phyloP scores from a whole-genome alignment of 2,888 invertebrate species.

The Metellina segmentata region DNA sequence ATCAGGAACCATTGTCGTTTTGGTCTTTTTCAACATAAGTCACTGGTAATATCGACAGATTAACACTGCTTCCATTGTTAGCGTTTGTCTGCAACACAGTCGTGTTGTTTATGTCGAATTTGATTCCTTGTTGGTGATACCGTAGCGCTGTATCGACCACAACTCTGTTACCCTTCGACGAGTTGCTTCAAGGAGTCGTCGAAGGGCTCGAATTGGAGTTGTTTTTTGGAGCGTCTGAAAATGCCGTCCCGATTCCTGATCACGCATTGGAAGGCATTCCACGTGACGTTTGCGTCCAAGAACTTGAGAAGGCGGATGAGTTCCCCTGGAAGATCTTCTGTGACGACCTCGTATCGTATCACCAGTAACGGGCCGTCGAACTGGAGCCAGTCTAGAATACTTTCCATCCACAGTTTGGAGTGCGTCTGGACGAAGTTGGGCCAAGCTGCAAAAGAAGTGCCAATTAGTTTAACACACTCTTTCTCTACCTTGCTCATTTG shows the following conservation, averaged over 20 bases:
- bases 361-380: slow-evolving; percentile 73
- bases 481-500: background rate
- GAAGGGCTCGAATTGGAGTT: slow-evolving; percentile 73
- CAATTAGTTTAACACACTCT: background rate
- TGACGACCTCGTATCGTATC: slow-evolving; percentile 65
- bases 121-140: slow-evolving; percentile 60
- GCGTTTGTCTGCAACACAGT: slow-evolving; percentile 35
- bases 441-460: slow-evolving; percentile 71
- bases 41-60: slow-evolving; percentile 20
- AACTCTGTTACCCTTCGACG: slow-evolving; percentile 55
- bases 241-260: slow-evolving; percentile 72
- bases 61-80: background rate
- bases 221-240: slow-evolving; percentile 62
- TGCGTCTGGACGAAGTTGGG: slow-evolving; percentile 65
- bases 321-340: slow-evolving; percentile 55
- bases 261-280: slow-evolving; percentile 68
- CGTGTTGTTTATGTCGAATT: slow-evolving; percentile 52
- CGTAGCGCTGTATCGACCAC: slow-evolving; percentile 54
- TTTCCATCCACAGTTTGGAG: slow-evolving; percentile 71
- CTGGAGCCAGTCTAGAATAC: slow-evolving; percentile 76
- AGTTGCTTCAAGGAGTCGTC: slow-evolving; percentile 40
- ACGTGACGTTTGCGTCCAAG: slow-evolving; percentile 56
- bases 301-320: slow-evolving; percentile 69
- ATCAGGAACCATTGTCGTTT: slow-evolving; percentile 59
- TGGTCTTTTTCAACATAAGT: slow-evolving; percentile 65